phyloP scores from a whole-genome alignment of 1,140 invertebrate genomes.

The Phthorimaea operculella region DNA sequence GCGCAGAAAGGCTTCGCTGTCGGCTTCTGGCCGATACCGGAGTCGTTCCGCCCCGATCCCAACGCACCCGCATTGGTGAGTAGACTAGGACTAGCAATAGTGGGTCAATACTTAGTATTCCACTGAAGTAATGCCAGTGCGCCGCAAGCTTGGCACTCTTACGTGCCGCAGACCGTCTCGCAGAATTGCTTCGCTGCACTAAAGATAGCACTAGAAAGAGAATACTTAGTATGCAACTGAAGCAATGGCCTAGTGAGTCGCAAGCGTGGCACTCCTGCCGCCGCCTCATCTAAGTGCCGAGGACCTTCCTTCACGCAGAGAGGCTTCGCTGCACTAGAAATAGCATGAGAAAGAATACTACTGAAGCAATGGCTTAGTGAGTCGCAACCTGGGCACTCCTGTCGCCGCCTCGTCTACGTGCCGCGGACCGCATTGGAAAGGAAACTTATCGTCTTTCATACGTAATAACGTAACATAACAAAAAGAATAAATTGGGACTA shows the following conservation, averaged over 20 bases:
- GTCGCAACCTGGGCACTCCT: conserved; percentile 82
- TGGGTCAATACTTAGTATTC: too few relatives aligned
- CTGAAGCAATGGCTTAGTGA: too few relatives aligned
- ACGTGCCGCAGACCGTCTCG: conserved; percentile 87
- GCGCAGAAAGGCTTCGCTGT: conserved; percentile 90
- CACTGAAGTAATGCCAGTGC: too few relatives aligned
- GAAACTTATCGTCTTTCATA: too few relatives aligned
- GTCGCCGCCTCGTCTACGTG: conserved; percentile 92
- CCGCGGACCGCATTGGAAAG: conserved; percentile 89
- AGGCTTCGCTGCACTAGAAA: conserved; percentile 89
- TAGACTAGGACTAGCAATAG: too few relatives aligned
- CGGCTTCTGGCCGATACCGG: conserved; percentile 98
- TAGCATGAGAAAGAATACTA: too few relatives aligned
- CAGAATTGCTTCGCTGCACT: conserved; percentile 93
- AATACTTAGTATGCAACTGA: conserved; percentile 24
- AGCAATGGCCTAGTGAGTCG: conserved; percentile 31
- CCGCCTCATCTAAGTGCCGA: conserved; percentile 87
- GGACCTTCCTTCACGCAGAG: conserved; percentile 89
- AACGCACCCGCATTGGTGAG: conserved; percentile 75
- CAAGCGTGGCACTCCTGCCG: conserved; percentile 86
- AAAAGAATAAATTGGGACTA: too few relatives aligned
- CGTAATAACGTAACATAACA: too few relatives aligned
- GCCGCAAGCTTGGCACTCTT: conserved; percentile 92
- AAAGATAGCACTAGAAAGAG: too few relatives aligned
- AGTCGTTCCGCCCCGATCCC: conserved; percentile 96